Evolutionary conservation across 2,113 vertebrate genomes (phyloP).

Genomic region (Panthera leo): DNA sequence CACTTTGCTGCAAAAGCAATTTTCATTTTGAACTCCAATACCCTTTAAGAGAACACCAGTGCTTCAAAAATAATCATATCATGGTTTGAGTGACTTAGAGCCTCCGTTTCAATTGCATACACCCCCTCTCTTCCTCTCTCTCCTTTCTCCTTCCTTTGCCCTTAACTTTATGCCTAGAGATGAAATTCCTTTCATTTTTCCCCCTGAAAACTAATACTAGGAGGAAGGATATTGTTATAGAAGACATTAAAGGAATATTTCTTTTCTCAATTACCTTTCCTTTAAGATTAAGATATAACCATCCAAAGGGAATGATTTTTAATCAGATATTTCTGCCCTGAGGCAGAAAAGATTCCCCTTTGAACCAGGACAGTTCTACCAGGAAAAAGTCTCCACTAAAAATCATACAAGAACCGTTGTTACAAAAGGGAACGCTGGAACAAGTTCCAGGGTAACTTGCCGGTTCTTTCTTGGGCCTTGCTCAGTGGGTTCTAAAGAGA

Average conservation of each 20-base stretch:
- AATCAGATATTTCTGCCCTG: neutral
- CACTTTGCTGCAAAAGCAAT: conserved; percentile 79
- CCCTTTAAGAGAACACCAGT: conserved; percentile 57
- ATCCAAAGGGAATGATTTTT: conserved; percentile 8
- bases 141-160: neutral
- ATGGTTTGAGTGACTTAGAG: neutral
- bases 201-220: neutral
- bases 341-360: neutral
- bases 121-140: neutral
- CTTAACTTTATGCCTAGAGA: neutral
- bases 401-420: neutral
- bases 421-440: neutral
- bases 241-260: conserved; percentile 6
- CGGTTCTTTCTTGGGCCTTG: neutral
- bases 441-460: neutral
- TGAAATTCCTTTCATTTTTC: neutral
- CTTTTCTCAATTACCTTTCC: conserved; percentile 2
- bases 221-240: neutral
- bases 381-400: neutral
- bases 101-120: neutral
- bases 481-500: neutral
- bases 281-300: conserved; percentile 16
- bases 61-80: conserved; percentile 67
- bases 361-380: neutral
- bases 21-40: conserved; percentile 79